These are phyloP conservation scores for Drosophila cyrtoloma DNA, from an alignment of 2,888 invertebrate species.

Conservation along the genomic window DNA sequence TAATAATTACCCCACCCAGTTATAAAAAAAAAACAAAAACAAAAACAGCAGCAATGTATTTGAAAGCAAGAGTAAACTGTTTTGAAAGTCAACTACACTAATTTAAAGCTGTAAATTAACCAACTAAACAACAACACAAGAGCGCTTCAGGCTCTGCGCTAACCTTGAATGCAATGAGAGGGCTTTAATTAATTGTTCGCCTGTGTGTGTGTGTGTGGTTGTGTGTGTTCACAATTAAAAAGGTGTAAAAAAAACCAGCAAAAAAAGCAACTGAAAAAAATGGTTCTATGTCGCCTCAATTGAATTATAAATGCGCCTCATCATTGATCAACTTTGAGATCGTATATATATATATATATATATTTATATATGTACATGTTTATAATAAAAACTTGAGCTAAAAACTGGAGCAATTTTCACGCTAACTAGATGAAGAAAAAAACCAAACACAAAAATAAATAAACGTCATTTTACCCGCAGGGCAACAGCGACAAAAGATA, in stretches of 20 bases:
- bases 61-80: conserved; percentile 80
- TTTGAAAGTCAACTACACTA: conserved; percentile 80
- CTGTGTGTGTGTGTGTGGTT: conserved; percentile 26
- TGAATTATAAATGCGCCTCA: conserved; percentile 55
- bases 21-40: conserved; percentile 11
- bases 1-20: conserved; percentile 76
- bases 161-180: conserved; percentile 80
- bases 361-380: background rate
- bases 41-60: conserved; percentile 39
- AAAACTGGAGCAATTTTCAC: conserved; percentile 78
- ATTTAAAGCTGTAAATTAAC: conserved; percentile 80
- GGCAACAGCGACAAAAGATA: conserved; percentile 36
- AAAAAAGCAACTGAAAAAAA: conserved; percentile 20
- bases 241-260: conserved; percentile 62
- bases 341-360: background rate
- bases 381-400: conserved; percentile 13
- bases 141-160: conserved; percentile 58
- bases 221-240: conserved; percentile 61
- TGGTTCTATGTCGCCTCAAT: conserved; percentile 54
- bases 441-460: conserved; percentile 42
- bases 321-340: conserved; percentile 44
- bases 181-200: conserved; percentile 75
- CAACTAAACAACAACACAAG: conserved; percentile 65
- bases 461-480: conserved; percentile 59
- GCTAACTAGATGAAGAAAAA: conserved; percentile 52